These are phyloP conservation scores for Mantis religiosa DNA, from an alignment of 2,888 invertebrate genomes.

Conservation along the genomic window DNA sequence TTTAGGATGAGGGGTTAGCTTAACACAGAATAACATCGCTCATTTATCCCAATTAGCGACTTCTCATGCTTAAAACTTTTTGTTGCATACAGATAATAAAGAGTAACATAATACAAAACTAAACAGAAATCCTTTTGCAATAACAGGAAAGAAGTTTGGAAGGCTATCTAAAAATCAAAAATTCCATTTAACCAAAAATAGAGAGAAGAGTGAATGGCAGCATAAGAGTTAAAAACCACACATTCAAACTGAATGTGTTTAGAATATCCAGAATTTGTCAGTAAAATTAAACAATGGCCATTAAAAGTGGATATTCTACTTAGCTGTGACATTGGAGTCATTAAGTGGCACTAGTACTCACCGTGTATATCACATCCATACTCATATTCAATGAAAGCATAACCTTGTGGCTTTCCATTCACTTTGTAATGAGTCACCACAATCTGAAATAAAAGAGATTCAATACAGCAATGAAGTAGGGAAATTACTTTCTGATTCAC, in stretches of 20 bases:
- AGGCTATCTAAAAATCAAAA: not conserved
- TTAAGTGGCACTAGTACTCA: slow-evolving; percentile 58
- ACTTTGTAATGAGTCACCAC: slow-evolving; percentile 81
- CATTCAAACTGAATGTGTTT: not conserved
- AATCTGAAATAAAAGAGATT: slow-evolving; percentile 60
- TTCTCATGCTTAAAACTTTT: not conserved
- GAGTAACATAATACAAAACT: not conserved
- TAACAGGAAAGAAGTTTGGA: not conserved
- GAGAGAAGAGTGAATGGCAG: not conserved
- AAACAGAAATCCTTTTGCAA: not conserved
- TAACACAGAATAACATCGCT: no score
- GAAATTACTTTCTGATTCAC: no score
- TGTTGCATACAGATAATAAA: no score
- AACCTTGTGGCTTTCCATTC: slow-evolving; percentile 92
- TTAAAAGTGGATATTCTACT: not conserved
- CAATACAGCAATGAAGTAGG: no score
- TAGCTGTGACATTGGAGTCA: not conserved
- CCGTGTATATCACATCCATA: slow-evolving; percentile 99
- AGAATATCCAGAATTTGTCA: not conserved
- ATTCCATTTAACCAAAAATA: not conserved
- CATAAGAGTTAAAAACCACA: not conserved
- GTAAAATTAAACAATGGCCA: not conserved
- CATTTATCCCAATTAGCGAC: no score
- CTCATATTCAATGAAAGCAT: slow-evolving; percentile 99
- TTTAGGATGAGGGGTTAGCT: no score